These are phyloP conservation scores for Microtus oregoni DNA, from an alignment of 2,113 vertebrate genomes.

Conservation along the genomic window DNA sequence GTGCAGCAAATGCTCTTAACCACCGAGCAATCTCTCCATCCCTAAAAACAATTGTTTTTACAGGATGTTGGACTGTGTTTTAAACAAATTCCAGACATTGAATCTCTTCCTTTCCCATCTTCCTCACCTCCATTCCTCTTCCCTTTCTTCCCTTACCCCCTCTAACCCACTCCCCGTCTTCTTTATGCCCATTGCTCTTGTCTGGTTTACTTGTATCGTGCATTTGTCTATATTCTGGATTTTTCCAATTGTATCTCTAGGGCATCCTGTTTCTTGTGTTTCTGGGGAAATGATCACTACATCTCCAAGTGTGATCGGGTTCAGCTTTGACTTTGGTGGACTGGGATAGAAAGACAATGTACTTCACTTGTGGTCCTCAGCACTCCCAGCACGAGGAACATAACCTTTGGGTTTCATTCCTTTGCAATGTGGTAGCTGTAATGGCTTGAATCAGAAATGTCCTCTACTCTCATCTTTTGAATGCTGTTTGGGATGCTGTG, in stretches of 20 bases:
- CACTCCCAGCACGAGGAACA: not conserved
- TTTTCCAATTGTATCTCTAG: not conserved
- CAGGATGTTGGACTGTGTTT: not conserved
- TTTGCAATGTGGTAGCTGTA: not conserved
- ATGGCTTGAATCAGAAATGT: not conserved
- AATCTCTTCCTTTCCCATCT: not conserved
- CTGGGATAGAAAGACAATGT: not conserved
- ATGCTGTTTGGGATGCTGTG: not conserved
- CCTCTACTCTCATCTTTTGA: not conserved
- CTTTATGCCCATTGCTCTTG: not conserved
- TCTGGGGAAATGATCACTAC: not conserved
- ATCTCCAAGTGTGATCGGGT: not conserved
- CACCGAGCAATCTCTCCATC: not conserved
- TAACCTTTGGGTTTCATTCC: not conserved
- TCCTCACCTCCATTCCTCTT: too few relatives aligned
- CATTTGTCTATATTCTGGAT: not conserved
- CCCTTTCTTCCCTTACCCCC: not conserved
- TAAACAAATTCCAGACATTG: not conserved
- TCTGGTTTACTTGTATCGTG: not conserved
- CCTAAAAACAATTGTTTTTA: not conserved
- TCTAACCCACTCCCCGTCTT: not conserved
- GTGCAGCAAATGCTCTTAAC: not conserved
- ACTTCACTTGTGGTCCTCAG: not conserved
- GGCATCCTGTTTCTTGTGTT: not conserved
- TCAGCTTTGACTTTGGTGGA: not conserved